A percentile compares a stretch with the other conserved stretches of the same genome.
Evolutionary conservation across 2,797 vertebrate species (phyloP).

Genomic region (Parauchenoglanis punctatus): DNA sequence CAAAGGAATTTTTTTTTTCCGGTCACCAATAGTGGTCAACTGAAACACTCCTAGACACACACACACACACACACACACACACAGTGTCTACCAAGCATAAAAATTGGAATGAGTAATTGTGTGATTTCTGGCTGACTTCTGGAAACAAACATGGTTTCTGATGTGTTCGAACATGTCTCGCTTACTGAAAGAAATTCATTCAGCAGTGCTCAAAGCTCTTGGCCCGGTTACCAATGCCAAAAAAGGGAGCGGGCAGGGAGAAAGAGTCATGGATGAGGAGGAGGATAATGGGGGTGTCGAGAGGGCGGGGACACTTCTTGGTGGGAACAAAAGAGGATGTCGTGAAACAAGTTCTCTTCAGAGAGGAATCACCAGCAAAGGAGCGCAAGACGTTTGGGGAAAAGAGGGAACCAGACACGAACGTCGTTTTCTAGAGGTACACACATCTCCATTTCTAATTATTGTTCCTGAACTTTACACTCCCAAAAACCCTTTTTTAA

Average conservation of each 20-base stretch:
- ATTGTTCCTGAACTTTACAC: neutral
- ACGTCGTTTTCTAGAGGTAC: neutral
- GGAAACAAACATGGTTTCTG: neutral
- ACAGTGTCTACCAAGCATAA: neutral
- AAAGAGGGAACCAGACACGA: constrained; percentile 3
- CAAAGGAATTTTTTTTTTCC: neutral
- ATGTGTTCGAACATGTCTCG: constrained; percentile 54
- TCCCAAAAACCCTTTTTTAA: neutral
- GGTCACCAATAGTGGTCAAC: neutral
- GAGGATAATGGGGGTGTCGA: constrained; percentile 55
- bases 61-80: constrained; percentile 3
- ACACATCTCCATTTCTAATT: neutral
- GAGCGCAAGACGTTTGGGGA: constrained; percentile 6
- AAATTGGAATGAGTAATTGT: neutral
- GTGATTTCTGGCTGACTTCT: neutral
- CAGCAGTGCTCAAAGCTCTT: neutral
- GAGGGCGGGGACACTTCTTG: constrained; percentile 61
- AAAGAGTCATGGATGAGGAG: constrained; percentile 54
- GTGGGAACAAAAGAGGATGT: constrained; percentile 57
- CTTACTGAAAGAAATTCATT: constrained; percentile 16
- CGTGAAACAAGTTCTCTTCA: constrained; percentile 50
- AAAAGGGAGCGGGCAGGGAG: constrained; percentile 9
- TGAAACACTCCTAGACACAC: neutral
- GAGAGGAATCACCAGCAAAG: constrained; percentile 20
- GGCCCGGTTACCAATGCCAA: neutral